phyloP scores from a whole-genome alignment of 2,888 invertebrate genomes.

The Drosophila robusta region DNA sequence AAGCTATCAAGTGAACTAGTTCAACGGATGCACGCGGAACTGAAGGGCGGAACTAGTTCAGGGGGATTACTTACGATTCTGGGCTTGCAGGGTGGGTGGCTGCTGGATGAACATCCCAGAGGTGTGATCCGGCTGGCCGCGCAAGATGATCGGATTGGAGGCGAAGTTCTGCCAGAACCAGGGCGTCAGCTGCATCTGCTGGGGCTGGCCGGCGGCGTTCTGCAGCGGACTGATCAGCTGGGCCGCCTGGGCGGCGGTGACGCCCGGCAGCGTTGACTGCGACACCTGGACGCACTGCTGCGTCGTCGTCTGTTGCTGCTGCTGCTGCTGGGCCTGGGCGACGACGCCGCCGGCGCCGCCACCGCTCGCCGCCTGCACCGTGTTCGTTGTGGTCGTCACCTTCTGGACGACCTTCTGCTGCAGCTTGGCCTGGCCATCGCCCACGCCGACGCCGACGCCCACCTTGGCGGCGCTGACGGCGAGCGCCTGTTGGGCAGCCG shows the following conservation, averaged over 20 bases:
- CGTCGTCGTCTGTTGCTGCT: constrained; percentile 85
- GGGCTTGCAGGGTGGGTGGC: constrained; percentile 87
- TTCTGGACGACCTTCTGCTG: constrained; percentile 87
- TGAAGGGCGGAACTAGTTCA: too few species aligned
- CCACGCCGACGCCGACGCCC: constrained; percentile 16
- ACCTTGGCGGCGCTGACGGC: constrained; percentile 48
- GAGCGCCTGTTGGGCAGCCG: constrained; percentile 63
- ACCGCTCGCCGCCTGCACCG: constrained; percentile 77
- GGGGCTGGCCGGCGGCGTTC: constrained; percentile 87
- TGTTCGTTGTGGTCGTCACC: constrained; percentile 84
- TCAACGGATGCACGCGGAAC: neutral
- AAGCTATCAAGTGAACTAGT: neutral
- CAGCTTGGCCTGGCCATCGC: constrained; percentile 81
- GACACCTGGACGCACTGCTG: constrained; percentile 91
- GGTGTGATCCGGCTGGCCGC: constrained; percentile 90
- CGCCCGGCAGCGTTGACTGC: constrained; percentile 88
- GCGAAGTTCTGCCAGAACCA: constrained; percentile 92
- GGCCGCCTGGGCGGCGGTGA: constrained; percentile 85
- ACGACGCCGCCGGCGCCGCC: constrained; percentile 23
- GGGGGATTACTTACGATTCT: constrained; percentile 87
- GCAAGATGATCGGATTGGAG: constrained; percentile 91
- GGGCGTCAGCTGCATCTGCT: constrained; percentile 92
- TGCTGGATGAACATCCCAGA: constrained; percentile 93
- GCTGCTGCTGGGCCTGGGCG: constrained; percentile 65
- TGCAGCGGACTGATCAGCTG: constrained; percentile 91